Percentiles rank a stretch among this genome's conserved stretches.
Conservation (phyloP, 2,888 invertebrate genomes). For the Drosophila paucipuncta region DNA sequence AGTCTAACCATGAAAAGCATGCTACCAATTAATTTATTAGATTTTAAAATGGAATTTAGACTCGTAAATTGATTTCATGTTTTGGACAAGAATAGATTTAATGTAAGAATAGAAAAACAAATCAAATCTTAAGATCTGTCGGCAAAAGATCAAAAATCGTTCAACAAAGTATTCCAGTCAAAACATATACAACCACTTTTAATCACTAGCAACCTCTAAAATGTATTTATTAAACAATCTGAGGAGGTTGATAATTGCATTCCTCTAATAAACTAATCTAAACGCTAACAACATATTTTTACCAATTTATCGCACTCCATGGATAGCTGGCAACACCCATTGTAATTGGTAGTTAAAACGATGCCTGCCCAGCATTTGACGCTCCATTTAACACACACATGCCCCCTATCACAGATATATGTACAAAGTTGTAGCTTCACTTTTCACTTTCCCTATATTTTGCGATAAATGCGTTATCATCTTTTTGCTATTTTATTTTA, state of each 20-base stretch:
- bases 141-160: neutral
- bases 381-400: constrained; percentile 48
- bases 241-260: neutral
- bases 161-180: neutral
- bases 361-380: constrained; percentile 17
- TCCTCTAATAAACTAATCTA: neutral
- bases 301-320: neutral
- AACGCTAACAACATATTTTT: neutral
- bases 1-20: neutral
- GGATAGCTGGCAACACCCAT: constrained; percentile 2
- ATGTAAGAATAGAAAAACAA: neutral
- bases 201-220: neutral
- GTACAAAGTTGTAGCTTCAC: constrained; percentile 28
- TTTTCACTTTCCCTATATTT: constrained; percentile 77
- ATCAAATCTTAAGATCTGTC: neutral
- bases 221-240: neutral
- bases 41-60: neutral
- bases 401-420: constrained; percentile 15
- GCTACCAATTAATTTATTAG: neutral
- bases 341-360: neutral
- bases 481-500: constrained; percentile 7
- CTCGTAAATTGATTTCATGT: neutral
- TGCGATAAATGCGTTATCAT: constrained; percentile 79
- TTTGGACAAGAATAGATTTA: neutral
- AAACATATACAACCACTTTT: neutral